phyloP scores from a whole-genome alignment of 1,140 invertebrate species.

The Brachionus calyciflorus region DNA sequence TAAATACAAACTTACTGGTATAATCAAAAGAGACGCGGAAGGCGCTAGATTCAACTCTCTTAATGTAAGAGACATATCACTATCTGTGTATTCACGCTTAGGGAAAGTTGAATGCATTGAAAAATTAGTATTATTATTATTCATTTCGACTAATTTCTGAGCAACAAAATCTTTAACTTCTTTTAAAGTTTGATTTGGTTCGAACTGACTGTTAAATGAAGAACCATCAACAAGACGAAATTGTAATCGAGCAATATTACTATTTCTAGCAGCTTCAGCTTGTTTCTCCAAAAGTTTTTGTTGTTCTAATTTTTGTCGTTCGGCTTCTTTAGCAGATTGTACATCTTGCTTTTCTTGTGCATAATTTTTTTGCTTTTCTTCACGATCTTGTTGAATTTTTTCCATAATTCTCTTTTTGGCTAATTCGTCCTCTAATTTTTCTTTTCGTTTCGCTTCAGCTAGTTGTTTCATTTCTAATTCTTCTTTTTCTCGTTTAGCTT shows the following conservation, averaged over 20 bases:
- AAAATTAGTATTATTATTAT: slow-evolving; percentile 62
- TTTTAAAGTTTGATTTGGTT: slow-evolving; percentile 63
- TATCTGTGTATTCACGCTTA: slow-evolving; percentile 68
- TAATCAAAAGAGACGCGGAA: slow-evolving; percentile 73
- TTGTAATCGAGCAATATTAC: slow-evolving; percentile 69
- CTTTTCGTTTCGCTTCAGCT: slow-evolving; percentile 67
- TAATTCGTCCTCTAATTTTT: slow-evolving; percentile 69
- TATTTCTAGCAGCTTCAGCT: slow-evolving; percentile 53
- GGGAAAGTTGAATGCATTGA: slow-evolving; percentile 76
- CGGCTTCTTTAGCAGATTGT: not conserved
- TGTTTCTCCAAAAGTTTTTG: slow-evolving; percentile 51
- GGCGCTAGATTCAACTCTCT: slow-evolving; percentile 72
- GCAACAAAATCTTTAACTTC: slow-evolving; percentile 66
- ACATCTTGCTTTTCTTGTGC: slow-evolving; percentile 52
- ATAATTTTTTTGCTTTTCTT: slow-evolving; percentile 54
- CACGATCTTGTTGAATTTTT: slow-evolving; percentile 72
- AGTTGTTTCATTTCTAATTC: slow-evolving; percentile 72
- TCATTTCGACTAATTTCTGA: slow-evolving; percentile 55
- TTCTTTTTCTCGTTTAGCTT: slow-evolving; percentile 69
- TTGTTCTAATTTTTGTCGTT: slow-evolving; percentile 43
- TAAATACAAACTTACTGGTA: slow-evolving; percentile 64
- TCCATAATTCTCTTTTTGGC: slow-evolving; percentile 69
- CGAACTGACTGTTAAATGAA: slow-evolving; percentile 67
- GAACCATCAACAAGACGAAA: slow-evolving; percentile 77
- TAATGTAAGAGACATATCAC: slow-evolving; percentile 67